Conservation (phyloP, 2,113 vertebrate species). For the Amphilophus citrinellus region DNA sequence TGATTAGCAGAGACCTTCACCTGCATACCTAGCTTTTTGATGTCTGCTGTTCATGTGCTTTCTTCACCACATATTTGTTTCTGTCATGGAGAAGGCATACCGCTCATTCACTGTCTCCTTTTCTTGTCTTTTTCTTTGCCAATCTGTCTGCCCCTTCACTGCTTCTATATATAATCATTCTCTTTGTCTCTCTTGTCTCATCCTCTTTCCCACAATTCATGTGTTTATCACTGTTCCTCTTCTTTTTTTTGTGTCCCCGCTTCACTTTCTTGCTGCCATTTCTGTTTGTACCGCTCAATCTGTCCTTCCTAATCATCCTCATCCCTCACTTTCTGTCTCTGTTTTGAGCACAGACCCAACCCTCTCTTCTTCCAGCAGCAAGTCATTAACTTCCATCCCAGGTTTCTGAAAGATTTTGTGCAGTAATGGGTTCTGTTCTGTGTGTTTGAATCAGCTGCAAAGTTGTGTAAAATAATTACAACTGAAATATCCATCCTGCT, state of each 20-base stretch:
- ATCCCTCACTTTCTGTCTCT: constrained; percentile 43
- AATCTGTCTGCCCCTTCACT: constrained; percentile 2
- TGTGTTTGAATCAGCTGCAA: constrained; percentile 47
- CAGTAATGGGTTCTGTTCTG: constrained; percentile 55
- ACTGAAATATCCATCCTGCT: constrained; percentile 52
- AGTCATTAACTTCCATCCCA: constrained; percentile 64
- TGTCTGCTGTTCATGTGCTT: constrained; percentile 12
- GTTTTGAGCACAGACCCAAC: constrained; percentile 28
- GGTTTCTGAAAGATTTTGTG: constrained; percentile 54
- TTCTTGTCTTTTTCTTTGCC: constrained; percentile 11
- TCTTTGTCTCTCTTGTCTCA: neutral
- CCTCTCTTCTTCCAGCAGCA: constrained; percentile 40
- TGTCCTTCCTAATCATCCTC: constrained; percentile 51
- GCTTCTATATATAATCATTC: constrained; percentile 4
- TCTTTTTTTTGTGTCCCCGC: neutral
- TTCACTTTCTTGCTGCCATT: constrained; percentile 28
- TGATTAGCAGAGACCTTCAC: constrained; percentile 43
- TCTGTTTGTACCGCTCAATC: constrained; percentile 57
- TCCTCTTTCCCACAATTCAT: constrained; percentile 13
- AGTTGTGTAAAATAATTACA: constrained; percentile 59
- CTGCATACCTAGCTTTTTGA: constrained; percentile 36
- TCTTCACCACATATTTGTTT: neutral
- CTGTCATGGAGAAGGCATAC: neutral
- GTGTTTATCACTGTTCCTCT: constrained; percentile 39
- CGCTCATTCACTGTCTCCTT: constrained; percentile 6